Base-by-base conservation (phyloP, 1,140 invertebrate species). In the Diabrotica virgifera region DNA sequence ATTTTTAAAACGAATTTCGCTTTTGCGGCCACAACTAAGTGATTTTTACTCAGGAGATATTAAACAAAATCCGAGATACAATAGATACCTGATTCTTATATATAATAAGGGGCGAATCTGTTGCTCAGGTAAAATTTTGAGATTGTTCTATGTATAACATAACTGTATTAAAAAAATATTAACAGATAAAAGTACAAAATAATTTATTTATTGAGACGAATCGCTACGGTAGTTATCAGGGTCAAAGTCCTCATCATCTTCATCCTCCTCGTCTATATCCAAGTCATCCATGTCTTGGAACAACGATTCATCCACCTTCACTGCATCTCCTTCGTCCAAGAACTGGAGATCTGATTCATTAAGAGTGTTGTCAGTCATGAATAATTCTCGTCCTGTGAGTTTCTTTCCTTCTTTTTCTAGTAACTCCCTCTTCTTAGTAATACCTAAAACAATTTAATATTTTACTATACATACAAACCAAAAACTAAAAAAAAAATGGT, bases 281-380 rank as follows among this genome's bases (percentile, higher is more conserved):
- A 96, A 81, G 78, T 96, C 93, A 70, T 95, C 93, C 64, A 96
- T 79, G 81, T 96, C 92, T 88, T 96, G 93, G 78, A 97, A 97
- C 6, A 97, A 79, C 54, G 92, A 92, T 81, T 97, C 95, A 82
- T 97, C 94, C 13, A 97, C 94, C 81, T 95, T 94, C 2, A 97
- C 92, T 67, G 87, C 85, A 80, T 94, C 94, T 72, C 89, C 91
- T 87, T 94, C 93, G 80, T 96, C 90, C 59, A 97, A 83, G 81
- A 97, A 98, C 81, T 95, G 93, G 12, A 98, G 86, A 84, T 99
- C 96, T 51, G 95, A 98, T 76, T 97, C 93, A 82, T 92, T 93
- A 59, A 98, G 83, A 5, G 93, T 93, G 69, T 90, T 90, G 80
- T 99, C 96, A 62, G 84, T 87, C 80, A 97, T 86, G 82, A 99